phyloP scores from a whole-genome alignment of 2,113 vertebrate species.

The Siniperca chuatsi region DNA sequence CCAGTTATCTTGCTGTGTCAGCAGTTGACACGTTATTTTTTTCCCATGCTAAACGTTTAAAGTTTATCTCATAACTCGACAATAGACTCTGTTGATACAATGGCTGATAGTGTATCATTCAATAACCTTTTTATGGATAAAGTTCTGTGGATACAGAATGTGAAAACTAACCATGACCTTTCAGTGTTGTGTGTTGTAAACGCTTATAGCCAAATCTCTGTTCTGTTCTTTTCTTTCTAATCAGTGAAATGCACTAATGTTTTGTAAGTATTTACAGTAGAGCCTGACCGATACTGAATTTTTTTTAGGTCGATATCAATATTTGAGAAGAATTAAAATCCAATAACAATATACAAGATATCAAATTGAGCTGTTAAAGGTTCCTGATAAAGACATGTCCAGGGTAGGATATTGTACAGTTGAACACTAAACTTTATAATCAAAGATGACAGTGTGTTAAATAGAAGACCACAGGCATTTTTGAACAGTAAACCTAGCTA shows the following conservation, averaged over 20 bases:
- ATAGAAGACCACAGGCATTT: no score
- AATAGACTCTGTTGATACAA: constrained; percentile 55
- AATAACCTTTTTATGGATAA: constrained; percentile 56
- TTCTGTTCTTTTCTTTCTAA: constrained; percentile 43
- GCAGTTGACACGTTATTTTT: constrained; percentile 42
- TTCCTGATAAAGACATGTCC: neutral
- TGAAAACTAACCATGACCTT: constrained; percentile 56
- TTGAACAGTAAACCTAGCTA: neutral
- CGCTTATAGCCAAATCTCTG: constrained; percentile 21
- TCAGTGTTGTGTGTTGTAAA: constrained; percentile 21
- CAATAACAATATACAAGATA: neutral
- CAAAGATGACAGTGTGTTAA: neutral
- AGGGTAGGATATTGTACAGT: neutral
- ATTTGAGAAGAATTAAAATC: neutral
- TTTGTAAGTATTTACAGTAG: constrained; percentile 7
- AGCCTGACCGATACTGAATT: neutral
- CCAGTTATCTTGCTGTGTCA: constrained; percentile 53
- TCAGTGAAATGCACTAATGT: constrained; percentile 9
- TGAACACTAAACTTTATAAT: neutral
- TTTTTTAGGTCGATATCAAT: neutral
- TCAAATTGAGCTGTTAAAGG: neutral
- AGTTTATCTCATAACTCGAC: constrained; percentile 54
- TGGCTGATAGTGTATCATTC: constrained; percentile 57
- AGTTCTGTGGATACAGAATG: constrained; percentile 44
- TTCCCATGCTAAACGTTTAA: constrained; percentile 4